Evolutionary conservation across 2,888 invertebrate species (phyloP), one percentile per base, ranked within the genome.

Genomic region (Tipula confusa): DNA sequence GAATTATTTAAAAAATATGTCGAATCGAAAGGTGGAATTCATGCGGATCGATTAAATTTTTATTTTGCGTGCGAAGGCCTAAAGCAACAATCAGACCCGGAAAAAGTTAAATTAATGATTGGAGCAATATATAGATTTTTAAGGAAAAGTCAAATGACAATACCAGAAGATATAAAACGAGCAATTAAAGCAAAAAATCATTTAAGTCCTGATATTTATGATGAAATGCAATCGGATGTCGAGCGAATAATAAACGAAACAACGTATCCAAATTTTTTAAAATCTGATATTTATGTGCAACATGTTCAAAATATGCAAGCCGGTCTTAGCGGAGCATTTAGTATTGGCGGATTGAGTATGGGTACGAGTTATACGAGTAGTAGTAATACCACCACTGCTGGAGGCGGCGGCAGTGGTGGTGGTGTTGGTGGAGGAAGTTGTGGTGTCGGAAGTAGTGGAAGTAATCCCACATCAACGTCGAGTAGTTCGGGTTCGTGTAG

Each of bases 31-130:
- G 95, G 94, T 87, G 93, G 92, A 85, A 92, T 93, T 87, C 94
- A 95, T 90, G 93, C 94, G 86, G 95, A 95, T 90, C 93, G 95
- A 83, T 93, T 97, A 87, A 94, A 95, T 90, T 98, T 98, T 91
- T 97, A 96, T 94, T 98, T 97, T 91, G 98, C 97, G 83, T 96
- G 96, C 90, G 95, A 96, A 89, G 95, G 96, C 83, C 92, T 96
- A 86, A 94, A 95, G 87, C 95, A 94, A 89, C 94, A 95, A 90
- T 89, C 90, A 86, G 94, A 95, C 89, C 93, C 93, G 0, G 94
- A 95, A 88, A 92, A 92, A 87, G 92, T 93, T 84, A 91, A 92
- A 86, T 93, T 93, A 88, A 93, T 97, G 88, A 94, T 97, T 88
- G 95, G 95, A 90, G 94, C 94, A 87, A 95, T 96, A 88, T 94